Evolutionary conservation across 2,113 vertebrate genomes (phyloP), one percentile per base, ranked within the genome.

Genomic region (Monopterus albus): DNA sequence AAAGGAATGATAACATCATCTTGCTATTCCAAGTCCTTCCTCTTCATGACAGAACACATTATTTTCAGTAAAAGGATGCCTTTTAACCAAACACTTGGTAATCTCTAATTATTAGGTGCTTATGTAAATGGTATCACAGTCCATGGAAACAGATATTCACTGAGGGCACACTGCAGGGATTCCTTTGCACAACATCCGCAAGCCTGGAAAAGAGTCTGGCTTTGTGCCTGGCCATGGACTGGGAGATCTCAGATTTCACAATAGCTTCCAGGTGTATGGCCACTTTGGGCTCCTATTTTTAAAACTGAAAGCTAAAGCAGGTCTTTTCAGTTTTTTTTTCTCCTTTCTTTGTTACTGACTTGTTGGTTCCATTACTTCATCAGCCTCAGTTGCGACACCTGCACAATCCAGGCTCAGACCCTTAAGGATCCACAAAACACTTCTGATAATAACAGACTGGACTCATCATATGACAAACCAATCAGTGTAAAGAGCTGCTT

Each of bases 241-340:
- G 4, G 11, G 18, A n/a, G 14, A 58, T 62, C 57, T 85, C 52
- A 35, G 31, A 61, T 85, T 75, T 71, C 82, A 75, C 40, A 75
- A 63, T 45, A 66, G 75, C 43, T 42, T 81, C 26, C 40, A 28
- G 36, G 40, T 66, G 43, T 21, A 23, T 17, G 9, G 59, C 61
- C 49, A 52, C 40, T 71, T 83, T 42, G 17, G 52, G 14, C 23
- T 38, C 33, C 64, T 60, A 39, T 72, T 79, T 74, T 72, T 52
- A 50, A n/a, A 69, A 65, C 28, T 26, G 12, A 18, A 0, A 7
- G 42, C 28, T 13, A 21, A 60, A 66, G 56, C 26, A 47, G 21
- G 4, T 49, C n/a, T 53, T 26, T 50, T 17, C 3, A 6, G 1
- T n/a, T 53, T 45, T 57, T 25, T 28, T 21, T 13, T 29, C 21